A percentile compares a stretch with the other conserved stretches of the same genome.
Conservation (phyloP, 2,888 invertebrate genomes). For the Philonicus albiceps region DNA sequence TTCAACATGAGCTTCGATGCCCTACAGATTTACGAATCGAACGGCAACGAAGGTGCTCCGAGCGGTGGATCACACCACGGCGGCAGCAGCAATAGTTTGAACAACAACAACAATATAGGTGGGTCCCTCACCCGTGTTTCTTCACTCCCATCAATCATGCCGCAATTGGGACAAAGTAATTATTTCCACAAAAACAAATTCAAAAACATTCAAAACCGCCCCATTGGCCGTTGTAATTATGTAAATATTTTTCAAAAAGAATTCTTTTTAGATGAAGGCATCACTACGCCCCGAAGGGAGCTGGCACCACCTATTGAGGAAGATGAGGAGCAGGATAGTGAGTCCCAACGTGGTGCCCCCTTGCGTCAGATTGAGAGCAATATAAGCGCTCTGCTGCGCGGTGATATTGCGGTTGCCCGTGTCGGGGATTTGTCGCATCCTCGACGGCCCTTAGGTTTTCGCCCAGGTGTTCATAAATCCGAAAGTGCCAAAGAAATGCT, state of each 20-base stretch:
- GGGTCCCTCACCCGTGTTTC: conserved; percentile 51
- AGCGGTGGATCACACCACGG: not conserved
- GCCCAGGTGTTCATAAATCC: conserved; percentile 75
- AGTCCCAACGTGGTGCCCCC: conserved; percentile 72
- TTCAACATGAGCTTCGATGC: conserved; percentile 48
- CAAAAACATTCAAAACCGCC: not conserved
- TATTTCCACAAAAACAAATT: not conserved
- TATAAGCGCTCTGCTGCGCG: conserved; percentile 73
- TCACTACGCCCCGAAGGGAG: conserved; percentile 69
- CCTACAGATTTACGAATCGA: conserved; percentile 46
- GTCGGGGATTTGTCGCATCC: conserved; percentile 57
- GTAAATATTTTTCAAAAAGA: not conserved
- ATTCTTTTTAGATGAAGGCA: conserved; percentile 45
- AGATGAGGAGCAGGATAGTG: conserved; percentile 73
- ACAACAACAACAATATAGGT: conserved; percentile 47
- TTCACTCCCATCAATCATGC: conserved; percentile 49
- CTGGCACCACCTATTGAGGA: conserved; percentile 74
- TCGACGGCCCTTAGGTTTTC: conserved; percentile 62
- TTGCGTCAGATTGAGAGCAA: conserved; percentile 76
- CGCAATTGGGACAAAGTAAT: conserved; percentile 40
- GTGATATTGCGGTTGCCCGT: conserved; percentile 57
- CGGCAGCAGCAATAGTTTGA: conserved; percentile 43
- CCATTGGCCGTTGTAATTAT: not conserved
- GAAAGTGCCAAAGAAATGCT: conserved; percentile 77
- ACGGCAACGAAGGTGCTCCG: conserved; percentile 42